phyloP scores from a whole-genome alignment of 2,797 vertebrate genomes.

The Falco concolor region DNA sequence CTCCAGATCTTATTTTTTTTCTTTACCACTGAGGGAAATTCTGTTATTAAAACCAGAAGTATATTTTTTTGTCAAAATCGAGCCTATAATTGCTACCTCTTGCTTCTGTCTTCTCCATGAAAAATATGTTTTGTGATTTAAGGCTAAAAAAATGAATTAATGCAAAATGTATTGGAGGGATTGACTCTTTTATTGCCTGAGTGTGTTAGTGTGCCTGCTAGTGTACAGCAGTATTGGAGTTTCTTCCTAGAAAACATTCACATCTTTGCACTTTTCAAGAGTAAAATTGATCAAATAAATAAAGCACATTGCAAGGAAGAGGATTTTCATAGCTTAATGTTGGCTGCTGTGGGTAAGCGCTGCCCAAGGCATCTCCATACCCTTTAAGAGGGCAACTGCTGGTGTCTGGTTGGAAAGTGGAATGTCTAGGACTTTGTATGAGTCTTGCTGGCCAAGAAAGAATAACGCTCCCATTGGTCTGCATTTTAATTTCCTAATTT shows the following conservation, averaged over 20 bases:
- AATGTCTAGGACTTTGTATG: not conserved
- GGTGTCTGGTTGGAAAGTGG: not conserved
- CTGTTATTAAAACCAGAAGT: not conserved
- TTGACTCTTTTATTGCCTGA: not conserved
- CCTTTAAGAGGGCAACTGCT: not conserved
- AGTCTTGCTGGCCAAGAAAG: not conserved
- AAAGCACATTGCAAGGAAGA: not conserved
- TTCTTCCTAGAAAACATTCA: not conserved
- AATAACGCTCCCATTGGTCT: not conserved
- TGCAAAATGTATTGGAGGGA: not conserved
- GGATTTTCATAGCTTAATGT: not conserved
- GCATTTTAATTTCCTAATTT: not conserved
- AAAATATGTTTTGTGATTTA: not conserved
- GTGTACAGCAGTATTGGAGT: not conserved
- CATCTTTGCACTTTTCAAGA: not conserved
- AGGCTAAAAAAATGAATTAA: not conserved
- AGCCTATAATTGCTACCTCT: not conserved
- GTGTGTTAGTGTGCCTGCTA: not conserved
- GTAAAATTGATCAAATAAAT: not conserved
- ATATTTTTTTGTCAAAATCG: not conserved
- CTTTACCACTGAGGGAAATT: not conserved
- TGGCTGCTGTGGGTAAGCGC: not conserved
- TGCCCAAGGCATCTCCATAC: rapidly evolving
- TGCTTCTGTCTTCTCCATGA: not conserved
- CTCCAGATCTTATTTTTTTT: not conserved